Conservation (phyloP, 2,797 vertebrate species). For the Streptopelia turtur region DNA sequence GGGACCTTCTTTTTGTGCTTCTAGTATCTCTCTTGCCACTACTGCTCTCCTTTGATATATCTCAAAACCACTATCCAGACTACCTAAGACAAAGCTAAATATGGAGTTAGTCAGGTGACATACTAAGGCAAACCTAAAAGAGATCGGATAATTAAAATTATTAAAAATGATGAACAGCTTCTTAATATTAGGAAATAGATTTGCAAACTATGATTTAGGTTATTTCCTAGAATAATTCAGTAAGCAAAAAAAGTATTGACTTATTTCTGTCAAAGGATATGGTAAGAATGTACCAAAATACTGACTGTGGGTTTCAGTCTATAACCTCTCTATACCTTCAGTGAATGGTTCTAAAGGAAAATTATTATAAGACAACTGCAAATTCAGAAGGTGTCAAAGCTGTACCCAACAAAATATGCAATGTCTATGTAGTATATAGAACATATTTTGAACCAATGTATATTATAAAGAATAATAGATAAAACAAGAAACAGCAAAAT, state of each 20-base stretch:
- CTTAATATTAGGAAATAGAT: background rate
- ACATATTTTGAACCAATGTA: background rate
- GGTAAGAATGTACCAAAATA: background rate
- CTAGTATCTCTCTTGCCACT: background rate
- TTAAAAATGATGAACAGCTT: background rate
- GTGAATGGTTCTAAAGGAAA: background rate
- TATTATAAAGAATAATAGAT: background rate
- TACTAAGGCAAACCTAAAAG: background rate
- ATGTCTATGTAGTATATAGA: background rate
- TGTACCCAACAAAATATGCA: background rate
- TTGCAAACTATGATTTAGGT: background rate
- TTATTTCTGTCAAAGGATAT: background rate
- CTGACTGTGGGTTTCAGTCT: background rate
- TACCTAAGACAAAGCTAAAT: background rate
- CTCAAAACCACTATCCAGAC: background rate
- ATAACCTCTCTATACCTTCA: background rate
- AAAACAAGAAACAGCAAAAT: background rate
- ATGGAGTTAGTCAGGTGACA: background rate
- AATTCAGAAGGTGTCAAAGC: background rate
- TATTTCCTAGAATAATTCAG: background rate
- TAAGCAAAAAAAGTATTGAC: background rate
- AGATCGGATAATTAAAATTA: background rate
- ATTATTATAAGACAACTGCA: background rate
- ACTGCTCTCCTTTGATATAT: background rate
- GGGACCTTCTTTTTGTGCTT: background rate